These are phyloP conservation scores for Physeter macrocephalus DNA, from an alignment of 2,113 vertebrate species.

Conservation along the genomic window DNA sequence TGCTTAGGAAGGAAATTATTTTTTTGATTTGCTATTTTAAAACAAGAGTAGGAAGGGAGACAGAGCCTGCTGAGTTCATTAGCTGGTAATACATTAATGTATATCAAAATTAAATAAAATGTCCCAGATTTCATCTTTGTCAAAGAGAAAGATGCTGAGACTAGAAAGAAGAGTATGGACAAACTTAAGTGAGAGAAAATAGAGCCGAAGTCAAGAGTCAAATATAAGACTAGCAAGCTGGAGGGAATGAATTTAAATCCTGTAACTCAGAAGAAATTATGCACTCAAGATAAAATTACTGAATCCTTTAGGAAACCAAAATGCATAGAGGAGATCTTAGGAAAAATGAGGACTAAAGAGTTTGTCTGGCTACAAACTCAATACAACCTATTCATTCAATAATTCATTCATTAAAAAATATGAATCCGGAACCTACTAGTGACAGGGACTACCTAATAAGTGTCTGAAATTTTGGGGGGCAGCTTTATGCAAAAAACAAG, in stretches of 20 bases:
- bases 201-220: background rate
- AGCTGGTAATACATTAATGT: background rate
- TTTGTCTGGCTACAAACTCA: background rate
- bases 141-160: background rate
- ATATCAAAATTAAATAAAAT: background rate
- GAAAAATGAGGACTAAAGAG: background rate
- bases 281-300: conserved; percentile 7
- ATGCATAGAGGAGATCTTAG: background rate
- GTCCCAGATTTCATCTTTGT: background rate
- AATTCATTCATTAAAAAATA: background rate
- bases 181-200: background rate
- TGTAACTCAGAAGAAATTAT: background rate
- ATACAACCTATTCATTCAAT: background rate
- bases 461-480: background rate
- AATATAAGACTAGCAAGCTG: background rate
- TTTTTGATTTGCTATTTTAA: conserved; percentile 32
- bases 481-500: background rate
- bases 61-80: background rate
- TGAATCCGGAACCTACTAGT: background rate
- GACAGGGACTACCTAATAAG: background rate
- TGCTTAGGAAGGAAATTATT: background rate
- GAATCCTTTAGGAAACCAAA: conserved; percentile 8
- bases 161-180: background rate
- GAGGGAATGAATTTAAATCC: background rate
- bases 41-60: background rate